Evolutionary conservation across 1,140 invertebrate genomes (phyloP), one percentile per base, ranked within the genome.

Genomic region (Aradophagus sp.): DNA sequence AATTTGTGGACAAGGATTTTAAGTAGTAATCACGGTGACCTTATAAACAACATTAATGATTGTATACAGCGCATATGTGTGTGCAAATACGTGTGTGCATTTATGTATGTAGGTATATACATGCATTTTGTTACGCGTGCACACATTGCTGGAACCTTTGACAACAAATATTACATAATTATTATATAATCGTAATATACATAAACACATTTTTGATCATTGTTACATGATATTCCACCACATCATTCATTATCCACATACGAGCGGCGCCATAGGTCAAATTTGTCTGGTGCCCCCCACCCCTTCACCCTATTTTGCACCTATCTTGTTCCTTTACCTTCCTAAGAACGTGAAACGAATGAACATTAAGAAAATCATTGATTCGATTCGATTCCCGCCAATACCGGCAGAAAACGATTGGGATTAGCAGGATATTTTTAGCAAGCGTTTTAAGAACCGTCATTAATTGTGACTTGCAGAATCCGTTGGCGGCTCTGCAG

Each of bases 111-210:
- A 73, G n/a, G n/a, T 53, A 61, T 79, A 76, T 78, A 76, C 52
- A 56, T 70, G 59, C 52, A 72, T 74, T 39, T 66, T 42, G 47
- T 42, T 38, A 70, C 44, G 70, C 61, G 58, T 65, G 68, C 62
- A 69, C 69, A 74, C 56, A 35, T 35, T 72, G 62, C 68, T 61
- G 55, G 61, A n/a, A n/a, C n/a, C 34, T 61, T 12, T 48, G 41
- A 66, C n/a, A 42, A 63, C 20, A 70, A 56, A 58, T 63, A 70
- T 58, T 58, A 47, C 67, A 70, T 67, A 58, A 73, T 73, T 59
- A 68, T 61, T 69, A 71, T n/a, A n/a, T 71, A 70, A 67, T 32
- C 55, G 55, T 77, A 77, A n/a, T 78, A 78, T 74, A 78, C 63
- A 79, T 70, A 66, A 41, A 77, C 74, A 76, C 50, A 72, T 67